Evolutionary conservation across 2,797 vertebrate species (phyloP).

Genomic region (Zalophus californianus): DNA sequence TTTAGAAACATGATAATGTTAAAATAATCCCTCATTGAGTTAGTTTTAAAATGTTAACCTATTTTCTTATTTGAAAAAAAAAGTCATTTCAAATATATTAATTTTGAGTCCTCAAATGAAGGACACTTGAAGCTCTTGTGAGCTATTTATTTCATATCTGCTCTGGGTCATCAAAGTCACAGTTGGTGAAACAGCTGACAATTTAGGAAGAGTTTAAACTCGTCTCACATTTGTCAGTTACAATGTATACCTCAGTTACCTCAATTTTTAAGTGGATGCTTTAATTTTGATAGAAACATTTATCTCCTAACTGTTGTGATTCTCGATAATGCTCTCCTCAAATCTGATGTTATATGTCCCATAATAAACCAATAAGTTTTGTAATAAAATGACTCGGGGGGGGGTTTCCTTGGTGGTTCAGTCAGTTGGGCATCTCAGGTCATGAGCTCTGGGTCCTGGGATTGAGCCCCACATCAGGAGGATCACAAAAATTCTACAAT

Average conservation of each 20-base stretch:
- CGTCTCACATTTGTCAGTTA: neutral
- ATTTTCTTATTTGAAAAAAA: neutral
- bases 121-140: neutral
- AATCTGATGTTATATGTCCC: neutral
- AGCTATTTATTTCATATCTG: neutral
- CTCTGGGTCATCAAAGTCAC: neutral
- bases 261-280: neutral
- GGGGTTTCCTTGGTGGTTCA: too few relatives aligned
- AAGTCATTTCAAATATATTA: neutral
- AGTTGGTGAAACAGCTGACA: neutral
- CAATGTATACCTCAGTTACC: neutral
- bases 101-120: neutral
- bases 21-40: neutral
- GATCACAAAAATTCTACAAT: neutral
- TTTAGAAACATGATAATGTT: neutral
- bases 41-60: neutral
- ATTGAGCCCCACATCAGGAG: neutral
- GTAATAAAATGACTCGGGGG: neutral
- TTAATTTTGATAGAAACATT: conserved; percentile 5
- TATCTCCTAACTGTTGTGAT: neutral
- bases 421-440: too few relatives aligned
- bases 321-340: neutral
- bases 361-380: neutral
- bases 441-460: too few relatives aligned
- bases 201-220: neutral